Percentiles rank a stretch among this genome's conserved stretches.
These are phyloP conservation scores for Tenebrosternarchus preto DNA, from an alignment of 2,113 vertebrate genomes.

Conservation along the genomic window DNA sequence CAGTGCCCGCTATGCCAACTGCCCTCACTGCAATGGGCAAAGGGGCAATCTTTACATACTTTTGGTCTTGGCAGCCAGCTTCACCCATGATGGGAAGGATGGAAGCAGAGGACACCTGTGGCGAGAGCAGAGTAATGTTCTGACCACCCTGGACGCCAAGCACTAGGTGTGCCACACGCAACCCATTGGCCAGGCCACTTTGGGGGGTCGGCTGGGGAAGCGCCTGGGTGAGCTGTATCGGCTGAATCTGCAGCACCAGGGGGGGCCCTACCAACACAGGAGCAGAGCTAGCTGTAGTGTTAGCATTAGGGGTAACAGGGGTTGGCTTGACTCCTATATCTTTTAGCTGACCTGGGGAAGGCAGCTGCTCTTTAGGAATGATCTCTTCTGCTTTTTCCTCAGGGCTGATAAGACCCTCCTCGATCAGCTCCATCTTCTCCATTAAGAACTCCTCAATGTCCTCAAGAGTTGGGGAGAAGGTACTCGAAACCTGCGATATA, in stretches of 20 bases:
- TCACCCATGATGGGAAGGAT: conserved; percentile 62
- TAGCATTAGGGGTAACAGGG: conserved; percentile 28
- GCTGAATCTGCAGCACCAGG: conserved; percentile 80
- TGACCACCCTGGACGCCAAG: conserved; percentile 77
- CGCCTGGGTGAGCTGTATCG: conserved; percentile 64
- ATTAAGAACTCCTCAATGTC: conserved; percentile 87
- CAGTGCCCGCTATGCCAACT: conserved; percentile 62
- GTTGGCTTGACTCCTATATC: conserved; percentile 34
- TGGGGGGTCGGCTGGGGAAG: conserved; percentile 53
- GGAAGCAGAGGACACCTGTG: conserved; percentile 62
- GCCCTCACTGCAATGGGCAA: conserved; percentile 71
- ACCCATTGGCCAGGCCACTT: conserved; percentile 47
- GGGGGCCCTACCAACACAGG: conserved; percentile 69
- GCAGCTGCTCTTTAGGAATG: conserved; percentile 8
- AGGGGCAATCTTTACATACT: conserved; percentile 84
- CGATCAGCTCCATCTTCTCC: conserved; percentile 79
- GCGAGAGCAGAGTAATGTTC: conserved; percentile 71
- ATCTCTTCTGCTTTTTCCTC: conserved; percentile 57
- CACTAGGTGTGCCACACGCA: conserved; percentile 78
- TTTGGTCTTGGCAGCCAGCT: conserved; percentile 72
- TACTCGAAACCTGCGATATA: conserved; percentile 65
- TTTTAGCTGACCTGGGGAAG: conserved; percentile 46
- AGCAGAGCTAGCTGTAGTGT: conserved; percentile 43
- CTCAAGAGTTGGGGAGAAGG: conserved; percentile 84
- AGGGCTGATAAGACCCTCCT: conserved; percentile 61